phyloP scores from a whole-genome alignment of 2,888 invertebrate genomes.

The Conops quadrifasciatus region DNA sequence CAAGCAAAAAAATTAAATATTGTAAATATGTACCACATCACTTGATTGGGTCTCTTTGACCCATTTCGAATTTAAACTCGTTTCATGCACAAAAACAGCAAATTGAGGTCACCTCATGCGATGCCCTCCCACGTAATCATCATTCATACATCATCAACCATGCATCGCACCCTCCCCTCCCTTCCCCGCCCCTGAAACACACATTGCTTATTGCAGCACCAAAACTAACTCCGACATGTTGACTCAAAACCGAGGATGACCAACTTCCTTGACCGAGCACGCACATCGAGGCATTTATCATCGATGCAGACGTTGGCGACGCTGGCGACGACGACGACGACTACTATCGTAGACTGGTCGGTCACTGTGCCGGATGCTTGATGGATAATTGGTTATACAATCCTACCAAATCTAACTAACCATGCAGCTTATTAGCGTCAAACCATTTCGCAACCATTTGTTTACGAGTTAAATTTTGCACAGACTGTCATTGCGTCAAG shows the following conservation, averaged over 20 bases:
- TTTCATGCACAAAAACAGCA: too few species aligned
- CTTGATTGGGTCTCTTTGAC: too few species aligned
- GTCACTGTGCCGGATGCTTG: background rate
- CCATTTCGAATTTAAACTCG: too few species aligned
- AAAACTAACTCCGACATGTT: background rate
- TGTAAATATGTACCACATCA: too few species aligned
- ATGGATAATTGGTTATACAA: background rate
- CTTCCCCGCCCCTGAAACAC: too few species aligned
- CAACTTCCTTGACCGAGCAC: slow-evolving; percentile 35
- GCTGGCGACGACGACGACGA: background rate
- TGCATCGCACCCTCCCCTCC: background rate
- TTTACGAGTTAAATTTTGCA: background rate
- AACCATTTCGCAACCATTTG: slow-evolving; percentile 14
- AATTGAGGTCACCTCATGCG: too few species aligned
- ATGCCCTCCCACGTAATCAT: background rate
- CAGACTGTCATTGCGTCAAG: background rate
- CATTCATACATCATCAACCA: too few species aligned
- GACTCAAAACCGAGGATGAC: slow-evolving; percentile 25
- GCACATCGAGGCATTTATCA: slow-evolving; percentile 7
- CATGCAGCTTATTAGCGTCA: slow-evolving; percentile 14
- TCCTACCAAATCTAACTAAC: slow-evolving; percentile 6
- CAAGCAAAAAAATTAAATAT: too few species aligned
- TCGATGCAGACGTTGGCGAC: background rate
- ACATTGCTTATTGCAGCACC: background rate
- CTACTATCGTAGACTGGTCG: too few species aligned